Evolutionary conservation across 2,888 invertebrate species (phyloP).

Genomic region (Drosophila monieri): DNA sequence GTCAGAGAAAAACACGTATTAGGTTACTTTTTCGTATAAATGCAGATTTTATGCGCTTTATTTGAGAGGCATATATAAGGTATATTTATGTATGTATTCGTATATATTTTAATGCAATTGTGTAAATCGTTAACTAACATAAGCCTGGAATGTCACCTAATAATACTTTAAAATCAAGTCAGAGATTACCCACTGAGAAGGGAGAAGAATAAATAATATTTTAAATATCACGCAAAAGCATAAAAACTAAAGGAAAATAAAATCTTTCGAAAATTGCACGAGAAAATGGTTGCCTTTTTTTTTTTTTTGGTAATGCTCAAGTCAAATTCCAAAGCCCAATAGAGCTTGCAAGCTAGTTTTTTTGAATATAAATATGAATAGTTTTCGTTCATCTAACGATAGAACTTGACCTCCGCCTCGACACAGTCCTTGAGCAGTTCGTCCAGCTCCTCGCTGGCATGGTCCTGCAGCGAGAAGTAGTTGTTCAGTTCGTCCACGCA

Average conservation of each 20-base stretch:
- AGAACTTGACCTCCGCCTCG: constrained; percentile 88
- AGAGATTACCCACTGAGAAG: constrained; percentile 53
- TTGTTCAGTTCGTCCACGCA: constrained; percentile 86
- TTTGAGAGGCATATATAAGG: constrained; percentile 63
- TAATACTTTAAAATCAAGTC: constrained; percentile 65
- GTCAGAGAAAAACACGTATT: not conserved
- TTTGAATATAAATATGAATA: constrained; percentile 48
- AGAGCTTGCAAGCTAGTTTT: constrained; percentile 67
- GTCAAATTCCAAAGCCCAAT: constrained; percentile 50
- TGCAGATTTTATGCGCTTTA: constrained; percentile 74
- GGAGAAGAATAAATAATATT: constrained; percentile 43
- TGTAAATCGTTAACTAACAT: constrained; percentile 32
- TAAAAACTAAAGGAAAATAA: constrained; percentile 37
- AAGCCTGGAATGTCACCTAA: constrained; percentile 60
- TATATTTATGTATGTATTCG: constrained; percentile 59
- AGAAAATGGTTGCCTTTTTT: constrained; percentile 25
- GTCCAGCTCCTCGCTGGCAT: constrained; percentile 85
- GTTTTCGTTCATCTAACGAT: constrained; percentile 84
- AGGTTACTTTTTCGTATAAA: constrained; percentile 53
- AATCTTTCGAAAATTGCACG: constrained; percentile 37
- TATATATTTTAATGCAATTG: constrained; percentile 57
- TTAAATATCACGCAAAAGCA: constrained; percentile 67
- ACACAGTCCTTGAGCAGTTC: constrained; percentile 88
- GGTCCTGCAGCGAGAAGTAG: constrained; percentile 84
- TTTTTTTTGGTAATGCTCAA: constrained; percentile 49